Evolutionary conservation across 2,888 invertebrate species (phyloP), one percentile per base, ranked within the genome.

Genomic region (Eupithecia centaureata): DNA sequence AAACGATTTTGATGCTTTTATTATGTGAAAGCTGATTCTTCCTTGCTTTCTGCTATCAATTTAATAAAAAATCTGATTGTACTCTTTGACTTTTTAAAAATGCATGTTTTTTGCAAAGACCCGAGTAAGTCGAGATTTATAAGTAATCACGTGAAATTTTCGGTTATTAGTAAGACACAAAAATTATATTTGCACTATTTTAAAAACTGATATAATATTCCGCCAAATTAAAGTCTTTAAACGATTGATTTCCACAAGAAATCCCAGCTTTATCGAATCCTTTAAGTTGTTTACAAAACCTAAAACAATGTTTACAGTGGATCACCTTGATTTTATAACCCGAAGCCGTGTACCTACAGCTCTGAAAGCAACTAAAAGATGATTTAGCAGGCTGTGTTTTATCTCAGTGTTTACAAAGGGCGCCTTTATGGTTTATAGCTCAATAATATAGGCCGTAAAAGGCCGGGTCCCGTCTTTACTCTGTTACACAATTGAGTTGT

Each of bases 401-500:
- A 86, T 89, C 87, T 86, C 82, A 87, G 81, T 83, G 84, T 85
- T 87, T 88, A 89, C 86, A 88, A 87, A 87, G 82, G 81, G 77
- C 80, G 85, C 83, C 81, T 88, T 90, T 89, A 90, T 90, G 88
- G 88, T 89, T 91, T 90, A 91, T 89, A 78, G 88, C 87, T 84
- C 87, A 90, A 91, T 91, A 91, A 88, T 90, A 88, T 86, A 82
- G 90, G 79, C 79, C 86, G 82, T 90, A 90, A 90, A 89, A 85
- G 82, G 77, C 79, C 82, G 82, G 85, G 82, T 86, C 77, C 76
- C 82, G 78, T 83, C 85, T 83, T 84, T 81, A 82, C 83, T 86
- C 80, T 77, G 82, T 77, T 83, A 77, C 80, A 82, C 86, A 87
- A 89, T 90, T 88, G 88, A 90, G 87, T 84, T 85, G 83, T 85